phyloP scores from a whole-genome alignment of 2,797 vertebrate genomes.

The Rachycentron canadum region DNA sequence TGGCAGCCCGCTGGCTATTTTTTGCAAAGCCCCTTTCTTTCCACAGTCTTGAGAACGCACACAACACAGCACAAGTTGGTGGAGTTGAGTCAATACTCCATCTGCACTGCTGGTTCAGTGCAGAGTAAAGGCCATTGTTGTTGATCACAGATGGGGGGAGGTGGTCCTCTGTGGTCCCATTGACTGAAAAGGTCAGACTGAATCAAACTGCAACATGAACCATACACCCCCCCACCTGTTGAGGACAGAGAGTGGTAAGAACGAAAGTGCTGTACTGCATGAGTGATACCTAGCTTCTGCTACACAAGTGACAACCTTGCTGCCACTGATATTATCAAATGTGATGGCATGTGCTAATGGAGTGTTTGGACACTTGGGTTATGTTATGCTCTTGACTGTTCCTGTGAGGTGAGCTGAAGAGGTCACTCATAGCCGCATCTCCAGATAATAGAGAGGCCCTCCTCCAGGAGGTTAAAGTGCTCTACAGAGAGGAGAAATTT shows the following conservation, averaged over 20 bases:
- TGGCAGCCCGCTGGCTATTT: constrained; percentile 2
- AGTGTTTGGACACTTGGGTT: constrained; percentile 3
- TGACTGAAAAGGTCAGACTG: constrained; percentile 1
- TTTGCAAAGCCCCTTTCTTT: background rate
- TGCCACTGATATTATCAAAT: constrained; percentile 6
- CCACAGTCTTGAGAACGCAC: background rate
- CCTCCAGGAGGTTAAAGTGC: constrained; percentile 9
- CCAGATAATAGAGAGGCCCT: constrained; percentile 11
- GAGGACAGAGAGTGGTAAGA: background rate
- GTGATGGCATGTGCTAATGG: constrained; percentile 14
- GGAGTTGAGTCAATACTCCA: background rate
- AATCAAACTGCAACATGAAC: background rate
- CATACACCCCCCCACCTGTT: background rate
- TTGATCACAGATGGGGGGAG: background rate
- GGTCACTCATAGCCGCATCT: constrained; percentile 7
- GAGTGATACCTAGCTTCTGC: background rate
- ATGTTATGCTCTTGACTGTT: constrained; percentile 12
- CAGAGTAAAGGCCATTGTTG: background rate
- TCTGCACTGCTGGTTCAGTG: background rate
- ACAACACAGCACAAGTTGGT: background rate
- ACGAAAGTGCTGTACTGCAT: background rate
- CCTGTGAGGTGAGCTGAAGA: constrained; percentile 9
- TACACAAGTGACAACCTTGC: background rate
- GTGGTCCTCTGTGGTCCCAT: background rate
- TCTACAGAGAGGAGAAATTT: background rate